These are phyloP conservation scores for Napeogenes sylphis DNA, from an alignment of 2,888 invertebrate species.

Conservation along the genomic window DNA sequence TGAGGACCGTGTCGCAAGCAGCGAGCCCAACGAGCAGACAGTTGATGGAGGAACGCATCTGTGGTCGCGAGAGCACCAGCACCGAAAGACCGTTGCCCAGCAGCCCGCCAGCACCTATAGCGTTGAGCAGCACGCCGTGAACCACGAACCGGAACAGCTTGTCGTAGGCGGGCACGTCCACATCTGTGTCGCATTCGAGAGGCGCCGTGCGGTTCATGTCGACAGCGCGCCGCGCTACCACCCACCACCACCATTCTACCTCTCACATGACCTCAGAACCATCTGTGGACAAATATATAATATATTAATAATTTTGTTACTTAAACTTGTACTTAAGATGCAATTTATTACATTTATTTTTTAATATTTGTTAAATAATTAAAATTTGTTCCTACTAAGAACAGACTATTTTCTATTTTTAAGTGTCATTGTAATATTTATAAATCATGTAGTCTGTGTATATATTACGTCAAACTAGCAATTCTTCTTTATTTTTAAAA, in stretches of 20 bases:
- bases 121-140: slow-evolving; percentile 88
- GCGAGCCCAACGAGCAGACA: slow-evolving; percentile 95
- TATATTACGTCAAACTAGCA: slow-evolving; percentile 1
- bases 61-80: slow-evolving; percentile 92
- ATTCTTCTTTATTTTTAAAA: slow-evolving; percentile 1
- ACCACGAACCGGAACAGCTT: slow-evolving; percentile 87
- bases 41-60: slow-evolving; percentile 97
- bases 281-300: slow-evolving; percentile 25
- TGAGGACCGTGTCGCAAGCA: slow-evolving; percentile 93
- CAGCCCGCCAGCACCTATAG: slow-evolving; percentile 89
- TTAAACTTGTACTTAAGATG: no score
- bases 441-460: not conserved
- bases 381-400: no score
- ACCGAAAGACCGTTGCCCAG: slow-evolving; percentile 94
- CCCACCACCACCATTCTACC: slow-evolving; percentile 34
- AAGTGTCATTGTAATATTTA: not conserved
- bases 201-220: slow-evolving; percentile 44
- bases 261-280: slow-evolving; percentile 25
- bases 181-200: slow-evolving; percentile 60
- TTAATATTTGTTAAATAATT: no score
- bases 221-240: slow-evolving; percentile 36
- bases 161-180: slow-evolving; percentile 62
- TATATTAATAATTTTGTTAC: not conserved
- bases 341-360: no score
- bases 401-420: not conserved